A percentile compares a stretch with the other conserved stretches of the same genome.
Conservation (phyloP, 2,113 vertebrate species). For the Pelobates fuscus region DNA sequence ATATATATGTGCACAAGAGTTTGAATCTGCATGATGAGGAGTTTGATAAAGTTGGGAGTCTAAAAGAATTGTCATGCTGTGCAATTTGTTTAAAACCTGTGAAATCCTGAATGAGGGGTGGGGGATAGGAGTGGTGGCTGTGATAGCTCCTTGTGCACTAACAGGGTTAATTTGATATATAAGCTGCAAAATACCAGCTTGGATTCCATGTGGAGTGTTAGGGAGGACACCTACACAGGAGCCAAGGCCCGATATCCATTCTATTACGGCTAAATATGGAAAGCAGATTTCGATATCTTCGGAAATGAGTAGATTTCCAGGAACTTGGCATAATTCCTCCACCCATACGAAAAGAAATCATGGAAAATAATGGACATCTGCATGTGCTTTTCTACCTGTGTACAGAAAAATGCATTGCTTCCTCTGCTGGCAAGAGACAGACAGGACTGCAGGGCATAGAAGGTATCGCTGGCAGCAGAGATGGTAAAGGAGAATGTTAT, state of each 20-base stretch:
- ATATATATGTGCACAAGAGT: too few relatives aligned
- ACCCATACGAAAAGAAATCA: constrained; percentile 4
- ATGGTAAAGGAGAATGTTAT: not conserved
- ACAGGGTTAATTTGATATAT: not conserved
- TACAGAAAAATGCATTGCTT: constrained; percentile 1
- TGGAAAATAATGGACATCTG: constrained; percentile 29
- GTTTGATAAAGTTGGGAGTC: too few relatives aligned
- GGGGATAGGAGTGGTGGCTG: too few relatives aligned
- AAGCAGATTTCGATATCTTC: constrained; percentile 28
- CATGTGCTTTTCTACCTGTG: not conserved
- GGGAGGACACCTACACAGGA: not conserved
- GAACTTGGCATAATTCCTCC: constrained; percentile 21
- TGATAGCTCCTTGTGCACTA: not conserved
- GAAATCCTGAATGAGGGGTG: too few relatives aligned
- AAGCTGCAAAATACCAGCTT: not conserved
- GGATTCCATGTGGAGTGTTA: constrained; percentile 13
- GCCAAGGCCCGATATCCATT: constrained; percentile 1
- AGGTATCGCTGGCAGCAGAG: not conserved
- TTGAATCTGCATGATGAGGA: too few relatives aligned
- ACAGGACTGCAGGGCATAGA: not conserved
- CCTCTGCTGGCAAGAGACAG: not conserved
- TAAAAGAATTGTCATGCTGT: too few relatives aligned
- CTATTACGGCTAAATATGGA: constrained; percentile 8
- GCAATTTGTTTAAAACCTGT: too few relatives aligned
- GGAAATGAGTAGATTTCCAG: constrained; percentile 25